Percentiles rank a stretch among this genome's conserved stretches.
Evolutionary conservation across 2,113 vertebrate genomes (phyloP).

Genomic region (Sardina pilchardus): DNA sequence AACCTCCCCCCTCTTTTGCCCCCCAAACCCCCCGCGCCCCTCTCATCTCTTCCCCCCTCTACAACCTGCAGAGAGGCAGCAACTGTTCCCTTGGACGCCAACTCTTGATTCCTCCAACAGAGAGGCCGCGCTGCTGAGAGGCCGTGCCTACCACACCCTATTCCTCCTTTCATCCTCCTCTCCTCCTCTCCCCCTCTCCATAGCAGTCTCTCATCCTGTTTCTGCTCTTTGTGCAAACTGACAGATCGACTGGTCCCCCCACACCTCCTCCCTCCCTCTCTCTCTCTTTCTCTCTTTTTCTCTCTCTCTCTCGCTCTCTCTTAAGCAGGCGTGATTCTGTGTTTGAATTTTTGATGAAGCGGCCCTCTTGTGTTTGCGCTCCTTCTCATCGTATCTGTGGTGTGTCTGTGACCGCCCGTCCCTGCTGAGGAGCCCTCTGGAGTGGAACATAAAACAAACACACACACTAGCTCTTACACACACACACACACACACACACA

Average conservation of each 20-base stretch:
- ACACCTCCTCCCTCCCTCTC: not conserved
- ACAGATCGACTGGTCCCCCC: not conserved
- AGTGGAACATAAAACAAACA: not conserved
- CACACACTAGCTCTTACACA: not conserved
- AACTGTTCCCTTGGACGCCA: constrained; percentile 34
- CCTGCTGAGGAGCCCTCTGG: not conserved
- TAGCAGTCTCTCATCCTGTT: not conserved
- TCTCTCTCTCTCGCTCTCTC: not conserved
- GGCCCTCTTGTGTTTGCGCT: not conserved
- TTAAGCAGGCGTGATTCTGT: not conserved
- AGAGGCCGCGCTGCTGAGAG: constrained; percentile 33
- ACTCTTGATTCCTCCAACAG: constrained; percentile 21
- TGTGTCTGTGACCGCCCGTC: not conserved
- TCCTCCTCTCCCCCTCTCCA: not conserved
- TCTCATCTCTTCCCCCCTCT: not conserved
- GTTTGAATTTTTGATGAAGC: not conserved
- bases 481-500: not conserved
- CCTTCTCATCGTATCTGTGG: constrained; percentile 2
- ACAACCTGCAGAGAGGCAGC: constrained; percentile 9
- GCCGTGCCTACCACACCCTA: constrained; percentile 1
- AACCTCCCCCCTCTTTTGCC: not conserved
- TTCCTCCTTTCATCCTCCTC: not conserved
- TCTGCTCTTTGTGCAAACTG: not conserved
- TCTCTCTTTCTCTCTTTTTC: not conserved
- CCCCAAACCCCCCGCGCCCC: not conserved